These are phyloP conservation scores for Hydropsyche betteni DNA, from an alignment of 2,888 invertebrate genomes.

Conservation along the genomic window DNA sequence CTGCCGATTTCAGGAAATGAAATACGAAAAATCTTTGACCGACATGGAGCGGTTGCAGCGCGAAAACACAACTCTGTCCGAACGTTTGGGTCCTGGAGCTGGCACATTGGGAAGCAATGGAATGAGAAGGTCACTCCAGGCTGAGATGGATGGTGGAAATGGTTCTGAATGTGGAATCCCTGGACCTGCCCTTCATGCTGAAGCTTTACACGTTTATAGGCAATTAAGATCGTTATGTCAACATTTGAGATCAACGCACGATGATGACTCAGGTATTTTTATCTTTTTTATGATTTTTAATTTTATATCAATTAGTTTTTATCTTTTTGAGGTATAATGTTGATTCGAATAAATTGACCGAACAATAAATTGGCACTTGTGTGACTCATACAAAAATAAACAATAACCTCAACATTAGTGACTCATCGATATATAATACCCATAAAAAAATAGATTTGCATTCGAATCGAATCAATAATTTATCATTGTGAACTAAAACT, in stretches of 20 bases:
- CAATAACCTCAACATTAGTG: no score
- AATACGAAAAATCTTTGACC: conserved; percentile 66
- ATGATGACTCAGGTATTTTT: conserved; percentile 73
- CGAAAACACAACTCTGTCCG: conserved; percentile 76
- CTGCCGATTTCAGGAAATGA: conserved; percentile 62
- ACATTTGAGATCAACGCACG: conserved; percentile 78
- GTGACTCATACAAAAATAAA: no score
- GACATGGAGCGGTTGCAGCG: conserved; percentile 78
- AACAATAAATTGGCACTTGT: no score
- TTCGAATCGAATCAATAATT: no score
- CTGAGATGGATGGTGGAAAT: conserved; percentile 83
- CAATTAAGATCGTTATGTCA: conserved; percentile 77
- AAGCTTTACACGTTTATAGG: conserved; percentile 76
- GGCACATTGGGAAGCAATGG: conserved; percentile 58
- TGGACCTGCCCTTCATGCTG: conserved; percentile 59
- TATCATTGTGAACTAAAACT: no score
- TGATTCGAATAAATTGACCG: no score
- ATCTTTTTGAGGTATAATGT: not conserved
- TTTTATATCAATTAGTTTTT: not conserved
- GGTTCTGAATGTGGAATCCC: conserved; percentile 63
- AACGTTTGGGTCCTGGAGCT: conserved; percentile 72
- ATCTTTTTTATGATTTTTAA: not conserved
- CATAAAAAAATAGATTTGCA: no score
- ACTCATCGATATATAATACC: no score
- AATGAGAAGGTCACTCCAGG: conserved; percentile 75